phyloP scores from a whole-genome alignment of 2,888 invertebrate species.

The Acrocyrtus sp. region DNA sequence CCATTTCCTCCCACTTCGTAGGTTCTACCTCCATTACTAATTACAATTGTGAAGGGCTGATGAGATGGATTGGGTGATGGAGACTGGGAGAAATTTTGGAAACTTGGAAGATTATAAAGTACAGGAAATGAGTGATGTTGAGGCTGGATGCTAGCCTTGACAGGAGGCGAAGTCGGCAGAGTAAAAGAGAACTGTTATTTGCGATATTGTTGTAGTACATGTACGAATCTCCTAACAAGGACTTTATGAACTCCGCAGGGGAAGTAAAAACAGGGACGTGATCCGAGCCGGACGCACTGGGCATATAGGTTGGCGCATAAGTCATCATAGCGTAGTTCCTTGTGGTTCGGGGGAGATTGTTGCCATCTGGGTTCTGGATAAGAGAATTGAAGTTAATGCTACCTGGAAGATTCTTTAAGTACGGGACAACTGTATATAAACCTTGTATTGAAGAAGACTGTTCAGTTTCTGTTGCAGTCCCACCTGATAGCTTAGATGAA shows the following conservation, averaged over 20 bases:
- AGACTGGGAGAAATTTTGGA: constrained; percentile 20
- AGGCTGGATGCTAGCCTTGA: background rate
- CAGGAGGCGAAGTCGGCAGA: background rate
- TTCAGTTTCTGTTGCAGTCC: background rate
- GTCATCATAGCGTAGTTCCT: constrained; percentile 36
- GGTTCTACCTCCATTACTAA: constrained; percentile 8
- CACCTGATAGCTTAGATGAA: too few relatives aligned
- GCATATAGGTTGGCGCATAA: constrained; percentile 39
- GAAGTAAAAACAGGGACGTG: constrained; percentile 38
- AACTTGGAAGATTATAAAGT: constrained; percentile 2
- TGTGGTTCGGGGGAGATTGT: constrained; percentile 10
- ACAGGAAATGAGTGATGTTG: constrained; percentile 24
- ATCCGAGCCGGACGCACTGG: constrained; percentile 39
- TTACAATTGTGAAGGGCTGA: constrained; percentile 12
- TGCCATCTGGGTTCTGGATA: constrained; percentile 35
- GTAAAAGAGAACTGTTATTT: background rate
- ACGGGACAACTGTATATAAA: constrained; percentile 36
- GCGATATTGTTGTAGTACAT: constrained; percentile 31
- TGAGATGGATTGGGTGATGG: background rate
- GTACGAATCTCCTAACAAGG: constrained; percentile 46
- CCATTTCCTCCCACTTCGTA: background rate
- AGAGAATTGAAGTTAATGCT: constrained; percentile 41
- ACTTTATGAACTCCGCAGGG: constrained; percentile 41
- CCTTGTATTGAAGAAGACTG: constrained; percentile 28
- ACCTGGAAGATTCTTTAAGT: constrained; percentile 18